A percentile compares a stretch with the other conserved stretches of the same genome.
phyloP scores from a whole-genome alignment of 1,140 invertebrate genomes.

The Zaprionus vittiger region DNA sequence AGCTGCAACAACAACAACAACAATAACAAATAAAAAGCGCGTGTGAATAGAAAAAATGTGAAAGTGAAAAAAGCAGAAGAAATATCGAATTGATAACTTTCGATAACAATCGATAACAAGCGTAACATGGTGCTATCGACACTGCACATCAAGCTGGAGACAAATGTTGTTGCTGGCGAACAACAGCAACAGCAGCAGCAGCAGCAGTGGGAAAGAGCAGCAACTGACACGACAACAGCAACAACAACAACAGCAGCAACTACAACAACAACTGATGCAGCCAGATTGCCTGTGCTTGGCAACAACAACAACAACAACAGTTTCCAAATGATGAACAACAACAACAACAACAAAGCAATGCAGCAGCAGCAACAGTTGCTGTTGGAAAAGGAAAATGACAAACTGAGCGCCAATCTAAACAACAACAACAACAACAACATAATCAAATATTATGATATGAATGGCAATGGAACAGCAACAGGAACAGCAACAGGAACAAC shows the following conservation, averaged over 20 bases:
- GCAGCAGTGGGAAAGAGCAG: constrained; percentile 8
- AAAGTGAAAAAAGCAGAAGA: neutral
- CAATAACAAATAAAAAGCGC: constrained; percentile 2
- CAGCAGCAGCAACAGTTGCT: constrained; percentile 31
- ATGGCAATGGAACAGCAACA: constrained; percentile 54
- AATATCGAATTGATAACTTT: neutral
- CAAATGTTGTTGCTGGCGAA: constrained; percentile 42
- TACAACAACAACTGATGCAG: constrained; percentile 19
- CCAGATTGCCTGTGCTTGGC: constrained; percentile 4
- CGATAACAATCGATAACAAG: neutral
- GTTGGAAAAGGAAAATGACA: constrained; percentile 43
- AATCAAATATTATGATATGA: constrained; percentile 67
- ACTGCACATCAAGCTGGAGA: constrained; percentile 71
- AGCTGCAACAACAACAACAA: neutral
- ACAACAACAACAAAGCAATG: constrained; percentile 25
- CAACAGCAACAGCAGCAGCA: constrained; percentile 37
- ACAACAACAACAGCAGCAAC: constrained; percentile 25
- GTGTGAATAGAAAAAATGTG: neutral
- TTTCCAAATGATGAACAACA: constrained; percentile 24
- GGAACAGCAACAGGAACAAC: constrained; percentile 21
- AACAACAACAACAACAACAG: constrained; percentile 33
- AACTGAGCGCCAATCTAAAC: constrained; percentile 24
- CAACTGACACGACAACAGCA: constrained; percentile 4
- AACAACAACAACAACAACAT: constrained; percentile 58
- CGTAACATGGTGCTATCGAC: constrained; percentile 75